These are phyloP conservation scores for Moxostoma hubbsi DNA, from an alignment of 2,797 vertebrate genomes.

Conservation along the genomic window DNA sequence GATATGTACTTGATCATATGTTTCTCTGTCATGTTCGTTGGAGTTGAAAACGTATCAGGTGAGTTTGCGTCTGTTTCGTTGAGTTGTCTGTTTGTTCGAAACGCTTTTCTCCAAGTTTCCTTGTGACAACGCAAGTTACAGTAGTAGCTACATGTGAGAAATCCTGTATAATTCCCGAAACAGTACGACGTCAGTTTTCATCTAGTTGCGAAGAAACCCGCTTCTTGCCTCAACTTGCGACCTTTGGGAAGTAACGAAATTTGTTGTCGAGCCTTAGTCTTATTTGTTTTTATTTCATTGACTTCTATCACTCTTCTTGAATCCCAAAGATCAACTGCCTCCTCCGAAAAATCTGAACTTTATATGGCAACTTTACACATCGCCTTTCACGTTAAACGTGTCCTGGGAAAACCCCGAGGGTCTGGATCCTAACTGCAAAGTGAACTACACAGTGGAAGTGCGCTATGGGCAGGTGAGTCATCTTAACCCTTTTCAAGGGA, in stretches of 20 bases:
- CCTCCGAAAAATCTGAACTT: constrained; percentile 31
- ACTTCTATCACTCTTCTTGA: background rate
- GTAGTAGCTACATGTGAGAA: too few relatives aligned
- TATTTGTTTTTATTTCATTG: too few relatives aligned
- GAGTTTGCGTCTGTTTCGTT: background rate
- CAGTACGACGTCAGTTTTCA: too few relatives aligned
- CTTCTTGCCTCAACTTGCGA: too few relatives aligned
- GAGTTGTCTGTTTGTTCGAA: background rate
- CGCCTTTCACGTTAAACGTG: background rate
- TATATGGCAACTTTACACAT: background rate
- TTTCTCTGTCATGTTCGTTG: background rate
- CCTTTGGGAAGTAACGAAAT: too few relatives aligned
- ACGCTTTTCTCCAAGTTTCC: background rate
- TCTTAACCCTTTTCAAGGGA: background rate
- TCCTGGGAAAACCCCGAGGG: constrained; percentile 19
- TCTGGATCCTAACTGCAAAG: constrained; percentile 32
- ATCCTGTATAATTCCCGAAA: too few relatives aligned
- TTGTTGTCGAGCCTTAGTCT: too few relatives aligned
- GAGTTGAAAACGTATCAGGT: constrained; percentile 24
- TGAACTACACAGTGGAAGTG: constrained; percentile 32
- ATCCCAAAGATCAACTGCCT: constrained; percentile 6
- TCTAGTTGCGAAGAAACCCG: too few relatives aligned
- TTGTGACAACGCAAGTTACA: background rate
- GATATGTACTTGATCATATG: background rate
- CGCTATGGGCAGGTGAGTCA: constrained; percentile 17